These are phyloP conservation scores for Salvelinus fontinalis DNA, from an alignment of 2,113 vertebrate genomes.

Conservation along the genomic window DNA sequence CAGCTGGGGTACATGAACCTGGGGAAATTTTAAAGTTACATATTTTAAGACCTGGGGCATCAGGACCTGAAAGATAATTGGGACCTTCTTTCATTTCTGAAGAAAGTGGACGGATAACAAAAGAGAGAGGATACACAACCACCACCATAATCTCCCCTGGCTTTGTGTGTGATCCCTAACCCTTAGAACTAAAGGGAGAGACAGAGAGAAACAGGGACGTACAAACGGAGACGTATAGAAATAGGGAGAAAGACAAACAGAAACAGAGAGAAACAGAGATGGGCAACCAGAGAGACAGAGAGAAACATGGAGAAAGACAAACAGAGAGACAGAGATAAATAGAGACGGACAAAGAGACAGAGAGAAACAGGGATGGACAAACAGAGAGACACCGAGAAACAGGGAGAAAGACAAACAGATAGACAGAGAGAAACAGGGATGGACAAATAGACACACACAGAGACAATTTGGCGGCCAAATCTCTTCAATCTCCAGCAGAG, in stretches of 20 bases:
- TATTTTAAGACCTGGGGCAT: conserved; percentile 59
- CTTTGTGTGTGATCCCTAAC: conserved; percentile 33
- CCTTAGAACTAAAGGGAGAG: conserved; percentile 10
- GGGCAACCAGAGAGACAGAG: background rate
- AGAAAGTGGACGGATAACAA: conserved; percentile 65
- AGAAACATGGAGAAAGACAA: background rate
- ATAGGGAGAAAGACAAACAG: background rate
- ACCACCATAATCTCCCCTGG: conserved; percentile 61
- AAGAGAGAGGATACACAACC: conserved; percentile 57
- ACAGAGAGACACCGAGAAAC: background rate
- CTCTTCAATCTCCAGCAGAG: no score
- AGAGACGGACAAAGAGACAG: no score
- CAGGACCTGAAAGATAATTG: conserved; percentile 55
- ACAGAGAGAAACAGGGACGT: conserved; percentile 13
- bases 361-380: background rate
- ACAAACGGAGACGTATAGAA: background rate
- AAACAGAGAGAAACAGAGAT: conserved; percentile 13
- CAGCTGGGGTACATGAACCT: conserved; percentile 36
- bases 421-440: conserved; percentile 15
- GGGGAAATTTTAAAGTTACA: conserved; percentile 56
- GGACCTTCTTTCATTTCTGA: conserved; percentile 61
- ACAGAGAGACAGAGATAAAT: no score
- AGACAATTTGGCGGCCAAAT: background rate
- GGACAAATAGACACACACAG: background rate
- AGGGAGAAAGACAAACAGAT: conserved; percentile 15